A percentile compares a stretch with the other conserved stretches of the same genome.
phyloP scores from a whole-genome alignment of 2,113 vertebrate species.

The Meriones unguiculatus region DNA sequence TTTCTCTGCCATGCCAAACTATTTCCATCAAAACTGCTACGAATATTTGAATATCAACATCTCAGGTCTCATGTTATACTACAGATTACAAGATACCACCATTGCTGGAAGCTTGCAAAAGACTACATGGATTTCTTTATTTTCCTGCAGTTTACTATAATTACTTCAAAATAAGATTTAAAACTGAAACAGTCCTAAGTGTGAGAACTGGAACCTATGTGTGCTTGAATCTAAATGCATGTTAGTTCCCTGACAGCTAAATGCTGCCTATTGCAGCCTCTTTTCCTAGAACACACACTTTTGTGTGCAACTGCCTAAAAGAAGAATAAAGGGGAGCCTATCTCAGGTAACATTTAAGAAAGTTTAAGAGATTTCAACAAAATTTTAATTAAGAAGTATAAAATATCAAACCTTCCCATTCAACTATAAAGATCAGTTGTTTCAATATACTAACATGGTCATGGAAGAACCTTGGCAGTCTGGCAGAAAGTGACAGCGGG shows the following conservation, averaged over 20 bases:
- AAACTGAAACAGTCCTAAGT: neutral
- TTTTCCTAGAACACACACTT: constrained; percentile 43
- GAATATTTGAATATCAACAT: neutral
- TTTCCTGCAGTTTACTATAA: constrained; percentile 18
- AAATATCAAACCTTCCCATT: constrained; percentile 33
- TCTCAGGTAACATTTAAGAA: neutral
- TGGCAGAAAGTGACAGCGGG: neutral
- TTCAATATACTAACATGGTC: neutral
- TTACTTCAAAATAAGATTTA: constrained; percentile 54
- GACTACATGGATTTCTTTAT: neutral
- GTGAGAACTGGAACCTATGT: neutral
- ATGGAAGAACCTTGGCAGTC: neutral
- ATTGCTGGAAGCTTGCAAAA: neutral
- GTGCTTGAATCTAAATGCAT: neutral
- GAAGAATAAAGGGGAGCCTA: neutral
- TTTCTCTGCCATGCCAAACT: neutral
- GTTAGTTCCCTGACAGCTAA: neutral
- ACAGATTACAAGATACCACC: neutral
- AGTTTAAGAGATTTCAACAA: neutral
- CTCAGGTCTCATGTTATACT: neutral
- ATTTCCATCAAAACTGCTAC: neutral
- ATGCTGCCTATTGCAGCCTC: neutral
- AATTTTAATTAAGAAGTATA: constrained; percentile 16
- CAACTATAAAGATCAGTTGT: neutral
- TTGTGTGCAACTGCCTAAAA: constrained; percentile 34